Evolutionary conservation across 1,140 invertebrate species (phyloP).

Genomic region (Euwallacea similis): DNA sequence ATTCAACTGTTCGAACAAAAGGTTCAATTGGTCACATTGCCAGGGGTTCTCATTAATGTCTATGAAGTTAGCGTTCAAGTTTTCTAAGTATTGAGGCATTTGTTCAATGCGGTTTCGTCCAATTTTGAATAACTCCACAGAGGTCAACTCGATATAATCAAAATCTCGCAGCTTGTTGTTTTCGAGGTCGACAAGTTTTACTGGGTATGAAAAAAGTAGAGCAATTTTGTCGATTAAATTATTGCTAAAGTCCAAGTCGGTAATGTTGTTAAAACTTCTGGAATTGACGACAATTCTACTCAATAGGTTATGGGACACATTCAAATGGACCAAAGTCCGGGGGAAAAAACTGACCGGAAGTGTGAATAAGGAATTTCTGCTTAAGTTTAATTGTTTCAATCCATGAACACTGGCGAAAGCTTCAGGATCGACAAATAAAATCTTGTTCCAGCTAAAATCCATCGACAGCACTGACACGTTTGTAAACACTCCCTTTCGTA

Average conservation of each 20-base stretch:
- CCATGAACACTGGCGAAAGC: neutral
- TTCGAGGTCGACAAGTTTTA: neutral
- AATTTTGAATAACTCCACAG: slow-evolving; percentile 6
- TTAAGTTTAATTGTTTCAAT: slow-evolving; percentile 10
- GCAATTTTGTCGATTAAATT: slow-evolving; percentile 5
- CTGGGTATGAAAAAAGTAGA: neutral
- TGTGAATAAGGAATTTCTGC: slow-evolving; percentile 3
- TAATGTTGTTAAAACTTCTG: neutral
- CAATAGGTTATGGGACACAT: slow-evolving; percentile 4
- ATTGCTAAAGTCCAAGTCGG: slow-evolving; percentile 4
- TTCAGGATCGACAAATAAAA: neutral
- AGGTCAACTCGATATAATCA: slow-evolving; percentile 4
- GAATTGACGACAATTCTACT: slow-evolving; percentile 6
- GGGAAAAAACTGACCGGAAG: neutral
- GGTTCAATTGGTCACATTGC: slow-evolving; percentile 1
- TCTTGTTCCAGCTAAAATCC: slow-evolving; percentile 19
- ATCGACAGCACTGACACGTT: neutral
- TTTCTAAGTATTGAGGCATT: slow-evolving; percentile 5
- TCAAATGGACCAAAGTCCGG: neutral
- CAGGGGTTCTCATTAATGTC: slow-evolving; percentile 13
- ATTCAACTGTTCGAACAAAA: neutral
- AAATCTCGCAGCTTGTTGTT: slow-evolving; percentile 5
- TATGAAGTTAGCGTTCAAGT: slow-evolving; percentile 5
- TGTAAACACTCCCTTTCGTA: slow-evolving; percentile 8
- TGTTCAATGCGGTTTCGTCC: neutral